Evolutionary conservation across 2,888 invertebrate genomes (phyloP), one percentile per base, ranked within the genome.

Genomic region (Spisula solida): DNA sequence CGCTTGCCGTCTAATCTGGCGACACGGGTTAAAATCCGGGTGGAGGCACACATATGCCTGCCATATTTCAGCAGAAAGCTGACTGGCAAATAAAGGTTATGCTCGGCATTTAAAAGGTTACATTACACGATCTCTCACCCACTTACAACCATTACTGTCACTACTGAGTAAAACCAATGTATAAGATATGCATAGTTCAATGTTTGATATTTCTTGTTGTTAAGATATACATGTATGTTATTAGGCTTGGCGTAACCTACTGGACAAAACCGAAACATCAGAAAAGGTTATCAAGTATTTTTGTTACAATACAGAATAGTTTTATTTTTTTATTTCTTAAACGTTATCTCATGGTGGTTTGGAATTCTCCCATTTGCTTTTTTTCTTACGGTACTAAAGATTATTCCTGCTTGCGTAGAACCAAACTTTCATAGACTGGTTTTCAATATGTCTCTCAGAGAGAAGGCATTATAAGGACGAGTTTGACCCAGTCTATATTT

Each of bases 201-300:
- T 66, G 10, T 66, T 25, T 25, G n/a, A 8, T 66, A 66, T 66
- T 66, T 66, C 60, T 25, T 10, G 41, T 25, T 25, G 25, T 66
- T 20, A n/a, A 66, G 25, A 25, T 66, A 47, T 81, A 41, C 41
- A 41, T 41, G 4, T 41, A 34, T 75, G 18, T 86, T 70, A 75
- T 41, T 78, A 90, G 89, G 89, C 85, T 18, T 85, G 85, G 87
- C 75, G 80, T 41, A 60, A 82, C 48, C 81, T 90, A 78, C 85
- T 82, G 82, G 79, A 90, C 25, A 85, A 87, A 82, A 90, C 87
- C 81, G 82, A 87, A 48, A 18, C 56, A 18, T 20, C 79, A 8
- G 80, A 87, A 60, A 87, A 87, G 87, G 82, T 87, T 70, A n/a
- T n/a, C 51, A 79, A 12, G 4, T 25, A 34, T 34, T 47, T 47